Evolutionary conservation across 37 sponge, comb jelly and placozoan species (phyloP), one percentile per base, ranked within the genome.

Genomic region (Lycopodina hypogea): DNA sequence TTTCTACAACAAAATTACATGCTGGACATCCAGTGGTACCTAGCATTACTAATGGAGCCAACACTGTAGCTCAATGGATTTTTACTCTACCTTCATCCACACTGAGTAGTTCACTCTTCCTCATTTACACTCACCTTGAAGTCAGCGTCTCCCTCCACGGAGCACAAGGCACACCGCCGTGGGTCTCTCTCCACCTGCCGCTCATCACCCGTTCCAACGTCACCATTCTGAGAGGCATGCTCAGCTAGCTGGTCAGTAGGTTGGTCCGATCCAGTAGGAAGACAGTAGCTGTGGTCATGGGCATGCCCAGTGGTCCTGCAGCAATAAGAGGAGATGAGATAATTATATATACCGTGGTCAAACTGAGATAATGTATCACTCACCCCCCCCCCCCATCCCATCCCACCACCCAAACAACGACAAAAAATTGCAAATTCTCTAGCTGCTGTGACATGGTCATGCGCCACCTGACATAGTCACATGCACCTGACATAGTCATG

Each of bases 91-190:
- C n/a, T n/a, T n/a, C n/a, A n/a, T n/a, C n/a, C n/a, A n/a, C n/a
- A n/a, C n/a, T n/a, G n/a, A n/a, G n/a, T n/a, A n/a, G n/a, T n/a
- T n/a, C n/a, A n/a, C n/a, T n/a, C n/a, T n/a, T n/a, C n/a, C n/a
- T n/a, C n/a, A n/a, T n/a, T n/a, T n/a, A n/a, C n/a, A 51, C 78
- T 78, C 42, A 76, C 76, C 8, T 42, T 39, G 37, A 41, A 39
- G 1, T 57, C 71, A 1, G 68, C 67, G 70, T 91, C 92, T 62
- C 92, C 92, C 15, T 75, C 36, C 23, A 42, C 2, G 21, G 62
- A 62, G 42, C 92, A 91, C 28, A 90, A 79, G 1, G 81, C 55
- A 75, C 91, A 91, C 60, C 34, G 22, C 22, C 86, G 32, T 42
- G 18, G 21, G 56, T 89, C 89, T 37, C 19, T 33, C 23, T 21